Percentiles rank a stretch among this genome's conserved stretches.
phyloP scores from a whole-genome alignment of 1,140 invertebrate species.

The Triops longicaudatus region DNA sequence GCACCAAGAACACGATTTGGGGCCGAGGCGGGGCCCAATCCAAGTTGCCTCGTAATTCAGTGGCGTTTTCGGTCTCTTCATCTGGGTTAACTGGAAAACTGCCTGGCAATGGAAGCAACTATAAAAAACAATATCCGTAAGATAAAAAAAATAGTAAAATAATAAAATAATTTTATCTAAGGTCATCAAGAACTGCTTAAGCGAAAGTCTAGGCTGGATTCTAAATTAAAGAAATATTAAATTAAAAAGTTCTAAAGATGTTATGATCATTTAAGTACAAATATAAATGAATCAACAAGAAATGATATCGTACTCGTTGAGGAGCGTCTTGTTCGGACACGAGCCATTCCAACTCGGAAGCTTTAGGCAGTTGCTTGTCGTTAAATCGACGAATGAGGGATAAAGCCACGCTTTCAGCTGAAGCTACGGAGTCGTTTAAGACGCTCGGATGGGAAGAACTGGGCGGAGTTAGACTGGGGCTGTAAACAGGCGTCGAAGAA shows the following conservation, averaged over 20 bases:
- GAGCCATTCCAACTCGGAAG: slow-evolving; percentile 72
- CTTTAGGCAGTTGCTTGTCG: slow-evolving; percentile 64
- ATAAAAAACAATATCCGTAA: no score
- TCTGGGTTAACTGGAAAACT: slow-evolving; percentile 57
- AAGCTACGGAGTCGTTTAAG: slow-evolving; percentile 43
- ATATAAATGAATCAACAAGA: slow-evolving; percentile 17
- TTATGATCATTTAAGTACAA: slow-evolving; percentile 24
- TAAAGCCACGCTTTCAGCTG: slow-evolving; percentile 69
- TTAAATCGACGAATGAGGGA: slow-evolving; percentile 66
- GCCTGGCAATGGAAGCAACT: slow-evolving; percentile 64
- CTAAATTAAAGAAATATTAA: no score
- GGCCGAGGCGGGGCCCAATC: slow-evolving; percentile 78
- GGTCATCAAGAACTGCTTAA: no score
- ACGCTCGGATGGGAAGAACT: neutral
- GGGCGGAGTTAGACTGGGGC: slow-evolving; percentile 25
- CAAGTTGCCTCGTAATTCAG: slow-evolving; percentile 57
- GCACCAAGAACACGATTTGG: slow-evolving; percentile 74
- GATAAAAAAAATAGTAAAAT: no score
- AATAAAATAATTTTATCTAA: no score
- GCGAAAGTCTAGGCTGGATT: no score
- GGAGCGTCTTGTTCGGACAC: slow-evolving; percentile 70
- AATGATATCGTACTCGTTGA: slow-evolving; percentile 48
- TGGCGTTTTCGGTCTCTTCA: slow-evolving; percentile 43
- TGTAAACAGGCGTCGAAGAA: slow-evolving; percentile 29
- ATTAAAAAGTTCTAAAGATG: no score